A percentile compares a stretch with the other conserved stretches of the same genome.
Evolutionary conservation across 1,140 invertebrate genomes (phyloP).

Genomic region (Aphidius ervi): DNA sequence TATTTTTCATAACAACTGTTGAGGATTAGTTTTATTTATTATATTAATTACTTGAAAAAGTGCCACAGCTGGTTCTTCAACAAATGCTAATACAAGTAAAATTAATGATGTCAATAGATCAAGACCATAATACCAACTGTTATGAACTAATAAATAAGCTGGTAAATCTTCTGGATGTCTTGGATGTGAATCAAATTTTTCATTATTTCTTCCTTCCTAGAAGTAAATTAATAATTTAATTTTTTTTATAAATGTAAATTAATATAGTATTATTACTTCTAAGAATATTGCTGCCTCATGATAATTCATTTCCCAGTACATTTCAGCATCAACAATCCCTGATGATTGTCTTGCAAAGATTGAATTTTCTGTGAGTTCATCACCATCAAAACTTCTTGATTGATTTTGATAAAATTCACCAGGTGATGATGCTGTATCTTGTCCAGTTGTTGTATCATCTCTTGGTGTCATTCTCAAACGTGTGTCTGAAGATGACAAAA

Average conservation of each 20-base stretch:
- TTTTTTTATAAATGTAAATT: not conserved
- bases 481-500: constrained; percentile 46
- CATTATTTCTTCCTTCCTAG: constrained; percentile 88
- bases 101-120: constrained; percentile 76
- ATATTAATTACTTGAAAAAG: constrained; percentile 58
- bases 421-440: constrained; percentile 7
- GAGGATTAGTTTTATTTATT: not conserved
- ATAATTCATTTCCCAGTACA: constrained; percentile 85
- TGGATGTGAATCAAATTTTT: constrained; percentile 88
- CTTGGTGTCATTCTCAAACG: constrained; percentile 34
- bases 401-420: constrained; percentile 36
- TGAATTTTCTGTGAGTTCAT: constrained; percentile 37
- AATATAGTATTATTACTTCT: constrained; percentile 57
- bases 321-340: constrained; percentile 35
- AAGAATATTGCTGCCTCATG: constrained; percentile 85
- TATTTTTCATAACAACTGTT: constrained; percentile 6
- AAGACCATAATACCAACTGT: constrained; percentile 81
- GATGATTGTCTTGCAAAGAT: constrained; percentile 35
- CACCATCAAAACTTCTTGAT: constrained; percentile 22
- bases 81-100: constrained; percentile 74
- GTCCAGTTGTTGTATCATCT: constrained; percentile 22
- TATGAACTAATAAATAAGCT: constrained; percentile 83
- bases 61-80: constrained; percentile 76
- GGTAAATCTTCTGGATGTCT: constrained; percentile 76
- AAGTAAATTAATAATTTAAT: constrained; percentile 21